Base-by-base conservation (phyloP, 2,113 vertebrate species). In the Tyrannus savana region DNA sequence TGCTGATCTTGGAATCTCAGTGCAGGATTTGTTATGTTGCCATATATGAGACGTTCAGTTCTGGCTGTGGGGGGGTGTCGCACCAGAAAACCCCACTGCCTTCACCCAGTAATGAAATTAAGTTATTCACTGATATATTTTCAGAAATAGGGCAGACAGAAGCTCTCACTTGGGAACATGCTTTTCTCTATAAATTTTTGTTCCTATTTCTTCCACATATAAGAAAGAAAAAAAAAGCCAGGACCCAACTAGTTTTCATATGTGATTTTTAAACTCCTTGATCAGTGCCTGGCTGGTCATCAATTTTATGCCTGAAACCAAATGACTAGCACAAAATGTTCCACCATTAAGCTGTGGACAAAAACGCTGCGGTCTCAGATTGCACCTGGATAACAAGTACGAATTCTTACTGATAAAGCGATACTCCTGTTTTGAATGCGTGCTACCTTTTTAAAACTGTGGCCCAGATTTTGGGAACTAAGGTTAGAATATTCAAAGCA, bases 221-320 rank as follows among this genome's bases (percentile, higher is more conserved):
- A 19, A 19, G 41, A 50, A 25, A 39, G 18, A 69, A 23, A 31
- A 13, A 21, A 16, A 35, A 22, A 24, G 1, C 44, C 41, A 59
- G 27, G 68, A 56, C 49, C 5, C 11, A 69, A 4, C 39, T 69
- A 90, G 22, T 19, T 91, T 93, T 93, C 27, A 46, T 53, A 62
- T 77, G 33, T 6, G 42, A 8, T 50, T 77, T 92, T 92, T 81
- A 63, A 68, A 42, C 17, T 12, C 13, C 59, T 71, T 46, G 24
- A 75, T 92, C 77, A 87, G 33, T 78, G 64, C 49, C 86, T 94
- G 49, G 10, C 49, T 91, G 77, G 44, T 93, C 69, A 91, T 95
- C 69, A 89, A 47, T 91, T 97, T 94, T 79, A 66, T 89, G 52
- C 69, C 58, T 78, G 31, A 60, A 95, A 87, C 92, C 86, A 90